Conservation (phyloP, 2,113 vertebrate species). For the Acrocephalus kingi region DNA sequence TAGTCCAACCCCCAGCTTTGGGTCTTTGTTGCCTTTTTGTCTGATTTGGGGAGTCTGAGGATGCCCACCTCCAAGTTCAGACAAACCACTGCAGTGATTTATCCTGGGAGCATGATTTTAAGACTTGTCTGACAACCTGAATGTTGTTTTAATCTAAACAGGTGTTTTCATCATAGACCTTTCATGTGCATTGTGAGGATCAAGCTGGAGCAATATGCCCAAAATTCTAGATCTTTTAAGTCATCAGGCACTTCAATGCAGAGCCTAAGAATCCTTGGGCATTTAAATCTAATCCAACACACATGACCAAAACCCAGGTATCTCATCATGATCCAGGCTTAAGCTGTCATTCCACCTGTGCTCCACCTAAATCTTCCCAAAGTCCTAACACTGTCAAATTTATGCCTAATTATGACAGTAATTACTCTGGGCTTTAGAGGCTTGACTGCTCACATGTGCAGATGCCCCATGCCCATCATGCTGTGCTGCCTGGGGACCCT, state of each 20-base stretch:
- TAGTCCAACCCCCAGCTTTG: not conserved
- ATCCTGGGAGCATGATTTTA: not conserved
- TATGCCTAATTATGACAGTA: not conserved
- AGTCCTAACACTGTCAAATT: not conserved
- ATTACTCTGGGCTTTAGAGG: not conserved
- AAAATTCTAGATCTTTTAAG: not conserved
- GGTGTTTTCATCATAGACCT: not conserved
- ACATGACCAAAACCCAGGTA: not conserved
- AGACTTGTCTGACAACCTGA: not conserved
- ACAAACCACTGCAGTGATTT: not conserved
- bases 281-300: not conserved
- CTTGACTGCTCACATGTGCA: accelerated
- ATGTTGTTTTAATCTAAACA: not conserved
- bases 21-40: not conserved
- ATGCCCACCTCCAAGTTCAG: not conserved
- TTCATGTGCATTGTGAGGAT: not conserved
- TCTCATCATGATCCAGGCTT: not conserved
- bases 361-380: not conserved
- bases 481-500: not conserved
- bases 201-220: not conserved
- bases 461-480: not conserved
- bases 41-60: not conserved
- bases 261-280: not conserved
- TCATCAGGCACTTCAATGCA: not conserved
- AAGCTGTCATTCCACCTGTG: not conserved